Percentiles rank a stretch among this genome's conserved stretches.
These are phyloP conservation scores for Chitala chitala DNA, from an alignment of 2,113 vertebrate species.

Conservation along the genomic window DNA sequence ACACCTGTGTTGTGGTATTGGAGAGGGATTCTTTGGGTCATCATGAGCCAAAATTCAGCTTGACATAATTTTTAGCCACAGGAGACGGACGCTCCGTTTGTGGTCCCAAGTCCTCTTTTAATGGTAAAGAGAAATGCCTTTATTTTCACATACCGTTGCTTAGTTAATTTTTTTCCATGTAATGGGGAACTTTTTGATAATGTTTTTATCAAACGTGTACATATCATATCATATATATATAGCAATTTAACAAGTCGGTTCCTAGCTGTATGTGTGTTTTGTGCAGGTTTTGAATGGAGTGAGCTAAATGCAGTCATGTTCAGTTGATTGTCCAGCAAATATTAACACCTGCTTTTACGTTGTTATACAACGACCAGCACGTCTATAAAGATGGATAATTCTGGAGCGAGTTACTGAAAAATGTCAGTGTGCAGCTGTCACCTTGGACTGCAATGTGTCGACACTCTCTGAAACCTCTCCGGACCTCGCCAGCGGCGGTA, in stretches of 20 bases:
- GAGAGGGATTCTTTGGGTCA: neutral
- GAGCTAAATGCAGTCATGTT: neutral
- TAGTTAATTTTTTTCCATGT: constrained; percentile 40
- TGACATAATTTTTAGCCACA: neutral
- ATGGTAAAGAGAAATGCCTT: constrained; percentile 36
- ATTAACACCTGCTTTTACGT: neutral
- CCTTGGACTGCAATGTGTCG: neutral
- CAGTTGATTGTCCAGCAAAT: neutral
- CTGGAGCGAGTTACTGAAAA: neutral
- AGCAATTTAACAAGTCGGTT: neutral
- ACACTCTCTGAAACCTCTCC: no score
- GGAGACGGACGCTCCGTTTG: no score
- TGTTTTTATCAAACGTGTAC: constrained; percentile 46
- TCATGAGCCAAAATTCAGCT: neutral
- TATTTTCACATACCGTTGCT: constrained; percentile 30
- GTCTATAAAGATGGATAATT: neutral
- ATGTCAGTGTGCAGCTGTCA: neutral
- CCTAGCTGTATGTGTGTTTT: neutral
- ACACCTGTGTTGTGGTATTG: neutral
- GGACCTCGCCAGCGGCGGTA: no score
- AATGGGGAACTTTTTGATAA: constrained; percentile 29
- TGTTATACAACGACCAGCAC: neutral
- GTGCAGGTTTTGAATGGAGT: neutral
- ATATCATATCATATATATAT: constrained; percentile 24
- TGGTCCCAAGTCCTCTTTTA: neutral